A percentile compares a stretch with the other conserved stretches of the same genome.
These are phyloP conservation scores for Melanotus villosus DNA, from an alignment of 2,888 invertebrate genomes.

Conservation along the genomic window DNA sequence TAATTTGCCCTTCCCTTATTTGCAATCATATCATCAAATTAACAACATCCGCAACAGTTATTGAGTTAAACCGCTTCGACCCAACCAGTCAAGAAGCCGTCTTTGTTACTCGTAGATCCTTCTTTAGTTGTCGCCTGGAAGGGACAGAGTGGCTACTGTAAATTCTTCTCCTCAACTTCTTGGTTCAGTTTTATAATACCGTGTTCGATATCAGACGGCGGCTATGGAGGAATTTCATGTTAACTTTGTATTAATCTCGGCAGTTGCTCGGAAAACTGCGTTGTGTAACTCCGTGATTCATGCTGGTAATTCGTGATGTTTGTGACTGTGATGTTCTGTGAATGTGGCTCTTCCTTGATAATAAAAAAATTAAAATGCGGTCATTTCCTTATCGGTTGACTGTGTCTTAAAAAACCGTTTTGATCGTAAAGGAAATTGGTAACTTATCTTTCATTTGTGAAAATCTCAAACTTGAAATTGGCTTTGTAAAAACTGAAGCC, in stretches of 20 bases:
- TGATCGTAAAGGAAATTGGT: too few relatives aligned
- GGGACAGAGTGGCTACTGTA: conserved; percentile 29
- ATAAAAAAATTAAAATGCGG: not conserved
- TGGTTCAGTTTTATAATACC: conserved; percentile 18
- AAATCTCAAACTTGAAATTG: too few relatives aligned
- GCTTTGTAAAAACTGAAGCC: too few relatives aligned
- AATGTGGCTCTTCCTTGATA: not conserved
- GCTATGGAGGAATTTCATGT: not conserved
- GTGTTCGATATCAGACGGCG: not conserved
- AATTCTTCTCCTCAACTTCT: conserved; percentile 18
- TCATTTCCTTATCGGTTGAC: not conserved
- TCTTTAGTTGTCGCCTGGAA: conserved; percentile 24
- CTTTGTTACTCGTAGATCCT: conserved; percentile 21
- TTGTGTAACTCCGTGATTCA: conserved; percentile 4
- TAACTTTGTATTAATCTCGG: not conserved
- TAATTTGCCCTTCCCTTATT: conserved; percentile 18
- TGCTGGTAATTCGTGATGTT: not conserved
- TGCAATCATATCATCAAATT: conserved; percentile 35
- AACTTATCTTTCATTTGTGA: too few relatives aligned
- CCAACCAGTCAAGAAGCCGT: conserved; percentile 5
- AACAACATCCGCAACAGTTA: conserved; percentile 38
- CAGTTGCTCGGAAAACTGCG: not conserved
- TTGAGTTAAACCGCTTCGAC: conserved; percentile 22
- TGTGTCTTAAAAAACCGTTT: too few relatives aligned
- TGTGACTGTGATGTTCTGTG: conserved; percentile 4